Base-by-base conservation (phyloP, 2,113 vertebrate genomes). In the Mesoclemmys tuberculata region DNA sequence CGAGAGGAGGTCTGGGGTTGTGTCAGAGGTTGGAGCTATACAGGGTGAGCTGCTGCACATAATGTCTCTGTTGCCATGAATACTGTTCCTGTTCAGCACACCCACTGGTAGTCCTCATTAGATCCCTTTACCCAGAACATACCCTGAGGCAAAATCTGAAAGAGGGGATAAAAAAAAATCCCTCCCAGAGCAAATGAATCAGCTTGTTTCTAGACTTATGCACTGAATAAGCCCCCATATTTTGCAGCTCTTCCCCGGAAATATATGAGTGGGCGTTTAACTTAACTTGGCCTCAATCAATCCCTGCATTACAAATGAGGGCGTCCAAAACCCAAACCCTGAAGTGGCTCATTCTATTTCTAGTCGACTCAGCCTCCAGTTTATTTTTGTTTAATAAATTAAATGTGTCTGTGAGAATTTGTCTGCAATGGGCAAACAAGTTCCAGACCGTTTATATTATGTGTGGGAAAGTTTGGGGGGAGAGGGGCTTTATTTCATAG, bases 311-410 rank as follows among this genome's bases (percentile, higher is more conserved):
- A 80, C 71, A 86, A 97, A 97, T 96, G 81, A 84, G 77, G 85
- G 54, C 11, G 18, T 54, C 54, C 71, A 90, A 92, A 86, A 35
- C 35, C 82, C 84, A 91, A 94, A 68, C 18, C 91, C 90, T 95
- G 89, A 95, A 96, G 93, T 93, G 94, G 58, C 13, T 94, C 51
- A 46, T 93, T 96, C 95, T 98, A 96, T 97, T 98, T 94, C 97
- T 93, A 95, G 95, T 61, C 0, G 1, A 90, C 38, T 95, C 96
- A 97, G 71, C 52, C 1, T 0, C 84, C 95, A 82, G 46, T 97
- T 98, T 97, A 93, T 97, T 97, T 98, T 93, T 90, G 64, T 97
- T 98, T 96, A 96, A 93, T 93, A 92, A 95, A 97, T 96, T 95
- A 95, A 91, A 96, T 96, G 93, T 89, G 85, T 96, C 92, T 93